Base-by-base conservation (phyloP, 23 tunicate genomes). In the Corella eumyota region DNA sequence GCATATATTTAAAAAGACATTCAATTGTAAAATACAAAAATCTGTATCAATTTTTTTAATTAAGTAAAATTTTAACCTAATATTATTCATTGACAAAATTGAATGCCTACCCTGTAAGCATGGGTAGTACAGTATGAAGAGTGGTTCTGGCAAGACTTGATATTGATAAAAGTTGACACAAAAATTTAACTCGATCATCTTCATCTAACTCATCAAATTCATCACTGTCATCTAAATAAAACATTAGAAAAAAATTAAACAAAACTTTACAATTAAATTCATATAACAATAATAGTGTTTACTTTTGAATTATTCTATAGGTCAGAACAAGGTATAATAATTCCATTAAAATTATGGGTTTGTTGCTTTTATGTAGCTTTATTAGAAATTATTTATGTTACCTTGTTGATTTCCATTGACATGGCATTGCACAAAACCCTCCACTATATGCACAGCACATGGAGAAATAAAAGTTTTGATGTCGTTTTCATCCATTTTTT, bases 181-280 rank as follows among this genome's bases (percentile, higher is more conserved):
- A 61, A 63, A 59, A 84, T 27, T 60, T 65, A 2, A 68, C 77
- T 11, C 55, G 44, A 35, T 84, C 94, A 54, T 75, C 72, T 25
- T 84, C 94, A 19, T 74, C 94, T 9, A 75, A 36, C 34, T 84
- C 94, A 58, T 84, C 78, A 56, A 75, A 54, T 19, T 84, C 94
- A 51, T 72, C 78, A 25, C 46, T 51, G 27, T 7, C 56, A 47
- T 28, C 45, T 28, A 31, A 30, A 46, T 9, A 40, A 40, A 40
- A 7, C 25, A 22, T 13, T 13, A 53, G 7, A 13, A 20, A 53
- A 53, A n/a, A 53, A 20, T 13, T 11, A 1, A 60, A 32, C 27
- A 0, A 27, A 13, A 31, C 19, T 15, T 60, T 29, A n/a, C n/a
- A n/a, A n/a, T n/a, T n/a, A n/a, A n/a, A n/a, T n/a, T n/a, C n/a